A percentile compares a stretch with the other conserved stretches of the same genome.
Conservation (phyloP, 2,888 invertebrate genomes). For the Idaea straminata region DNA sequence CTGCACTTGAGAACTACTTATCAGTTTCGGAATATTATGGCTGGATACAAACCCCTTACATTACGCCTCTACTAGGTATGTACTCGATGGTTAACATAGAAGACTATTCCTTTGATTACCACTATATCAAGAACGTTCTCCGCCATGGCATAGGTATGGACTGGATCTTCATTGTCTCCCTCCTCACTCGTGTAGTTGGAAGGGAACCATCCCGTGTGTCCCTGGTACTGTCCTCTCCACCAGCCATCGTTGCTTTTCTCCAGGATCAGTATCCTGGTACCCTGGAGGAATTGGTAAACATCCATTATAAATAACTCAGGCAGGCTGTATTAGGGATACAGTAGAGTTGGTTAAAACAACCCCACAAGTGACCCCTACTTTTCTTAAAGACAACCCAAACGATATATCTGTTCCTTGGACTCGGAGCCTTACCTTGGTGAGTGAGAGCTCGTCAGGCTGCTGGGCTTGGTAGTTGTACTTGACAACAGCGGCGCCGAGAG, state of each 20-base stretch:
- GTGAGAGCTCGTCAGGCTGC: constrained; percentile 96
- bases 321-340: too few relatives aligned
- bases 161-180: constrained; percentile 91
- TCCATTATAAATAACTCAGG: too few relatives aligned
- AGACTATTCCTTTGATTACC: constrained; percentile 57
- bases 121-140: constrained; percentile 97
- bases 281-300: constrained; percentile 50
- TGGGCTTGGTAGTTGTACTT: constrained; percentile 97
- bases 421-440: constrained; percentile 82
- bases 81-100: too few relatives aligned
- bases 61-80: too few relatives aligned
- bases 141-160: constrained; percentile 96
- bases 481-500: constrained; percentile 93
- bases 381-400: too few relatives aligned
- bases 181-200: constrained; percentile 98
- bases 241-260: constrained; percentile 99
- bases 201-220: constrained; percentile 84
- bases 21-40: too few relatives aligned
- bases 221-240: constrained; percentile 95
- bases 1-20: too few relatives aligned
- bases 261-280: constrained; percentile 94
- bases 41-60: too few relatives aligned
- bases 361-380: too few relatives aligned
- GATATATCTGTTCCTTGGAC: too few relatives aligned
- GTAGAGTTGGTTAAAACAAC: too few relatives aligned